Evolutionary conservation across 2,113 vertebrate species (phyloP).

Genomic region (Chunga burmeisteri): DNA sequence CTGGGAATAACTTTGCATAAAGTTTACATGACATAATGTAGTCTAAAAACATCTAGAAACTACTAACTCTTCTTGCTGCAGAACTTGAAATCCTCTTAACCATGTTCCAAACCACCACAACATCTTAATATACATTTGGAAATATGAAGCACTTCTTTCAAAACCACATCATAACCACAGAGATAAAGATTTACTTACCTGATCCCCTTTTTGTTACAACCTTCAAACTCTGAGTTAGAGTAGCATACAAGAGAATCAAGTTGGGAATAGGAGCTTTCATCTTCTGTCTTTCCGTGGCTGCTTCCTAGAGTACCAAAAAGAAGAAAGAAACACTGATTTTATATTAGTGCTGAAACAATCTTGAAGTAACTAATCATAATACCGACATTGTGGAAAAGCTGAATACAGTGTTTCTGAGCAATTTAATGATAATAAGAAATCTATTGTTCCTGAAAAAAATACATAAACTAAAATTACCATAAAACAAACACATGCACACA

Average conservation of each 20-base stretch:
- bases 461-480: not conserved
- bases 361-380: not conserved
- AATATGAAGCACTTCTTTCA: not conserved
- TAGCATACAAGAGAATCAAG: constrained; percentile 90
- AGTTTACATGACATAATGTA: not conserved
- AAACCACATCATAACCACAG: not conserved
- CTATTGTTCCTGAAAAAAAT: not conserved
- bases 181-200: constrained; percentile 80
- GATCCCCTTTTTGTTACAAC: constrained; percentile 97
- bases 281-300: constrained; percentile 77
- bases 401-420: not conserved
- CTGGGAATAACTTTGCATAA: not conserved
- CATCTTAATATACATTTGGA: not conserved
- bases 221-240: constrained; percentile 91
- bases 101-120: not conserved
- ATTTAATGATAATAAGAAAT: not conserved
- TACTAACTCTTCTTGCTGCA: not conserved
- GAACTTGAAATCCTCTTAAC: not conserved
- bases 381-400: not conserved
- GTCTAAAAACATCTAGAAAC: not conserved
- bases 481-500: not conserved
- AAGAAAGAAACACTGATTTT: not conserved
- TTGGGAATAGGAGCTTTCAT: constrained; percentile 94
- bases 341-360: not conserved
- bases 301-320: constrained; percentile 65